These are phyloP conservation scores for Prionace glauca DNA, from an alignment of 2,797 vertebrate species.

Conservation along the genomic window DNA sequence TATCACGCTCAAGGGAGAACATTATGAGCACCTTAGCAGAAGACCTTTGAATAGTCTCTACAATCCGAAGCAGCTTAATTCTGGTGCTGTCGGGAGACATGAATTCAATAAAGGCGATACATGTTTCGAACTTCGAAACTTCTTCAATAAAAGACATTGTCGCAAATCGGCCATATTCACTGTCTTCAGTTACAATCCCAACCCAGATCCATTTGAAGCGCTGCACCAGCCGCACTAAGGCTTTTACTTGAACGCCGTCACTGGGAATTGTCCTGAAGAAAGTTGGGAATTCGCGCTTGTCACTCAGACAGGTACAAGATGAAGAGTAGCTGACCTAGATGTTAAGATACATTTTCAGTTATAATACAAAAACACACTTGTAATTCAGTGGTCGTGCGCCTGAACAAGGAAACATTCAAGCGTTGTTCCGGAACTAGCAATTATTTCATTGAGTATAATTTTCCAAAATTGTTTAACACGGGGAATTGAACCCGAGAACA, in stretches of 20 bases:
- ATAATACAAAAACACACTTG: neutral
- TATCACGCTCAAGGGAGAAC: neutral
- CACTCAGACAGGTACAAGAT: slow-evolving; percentile 33
- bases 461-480: neutral
- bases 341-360: neutral
- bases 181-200: neutral
- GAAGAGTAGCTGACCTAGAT: slow-evolving; percentile 35
- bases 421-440: neutral
- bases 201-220: slow-evolving; percentile 29
- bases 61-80: neutral
- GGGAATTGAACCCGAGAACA: too few species aligned
- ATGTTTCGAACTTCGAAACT: neutral
- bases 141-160: neutral
- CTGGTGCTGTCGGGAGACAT: neutral
- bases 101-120: slow-evolving; percentile 31
- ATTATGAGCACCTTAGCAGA: slow-evolving; percentile 24
- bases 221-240: neutral
- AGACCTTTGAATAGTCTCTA: slow-evolving; percentile 4
- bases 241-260: slow-evolving; percentile 28
- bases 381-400: too few species aligned
- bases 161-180: slow-evolving; percentile 26
- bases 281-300: slow-evolving; percentile 33
- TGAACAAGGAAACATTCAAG: too few species aligned
- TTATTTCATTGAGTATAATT: neutral
- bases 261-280: slow-evolving; percentile 37